Evolutionary conservation across 2,888 invertebrate genomes (phyloP), one percentile per base, ranked within the genome.

Genomic region (Capitulum mitella): DNA sequence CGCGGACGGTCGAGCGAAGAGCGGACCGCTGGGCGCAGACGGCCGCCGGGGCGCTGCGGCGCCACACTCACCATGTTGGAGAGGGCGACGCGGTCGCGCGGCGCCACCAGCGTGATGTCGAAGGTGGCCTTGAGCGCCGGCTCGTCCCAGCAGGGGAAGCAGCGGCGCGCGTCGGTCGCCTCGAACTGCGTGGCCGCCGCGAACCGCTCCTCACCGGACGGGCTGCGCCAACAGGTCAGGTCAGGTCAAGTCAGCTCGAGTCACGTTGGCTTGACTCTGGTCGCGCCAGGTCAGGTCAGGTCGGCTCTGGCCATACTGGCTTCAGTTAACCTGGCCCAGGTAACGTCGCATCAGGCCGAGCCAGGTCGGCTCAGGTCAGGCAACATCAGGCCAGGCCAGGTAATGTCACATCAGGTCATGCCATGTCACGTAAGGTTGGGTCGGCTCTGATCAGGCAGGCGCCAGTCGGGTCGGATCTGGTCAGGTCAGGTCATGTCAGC

Each of bases 71-170:
- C 87, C 97, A 97, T 98, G 86, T 98, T 98, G 40, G 97, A 97
- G 78, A 98, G 89, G 48, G 95, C 96, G 12, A 94, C 92, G 82
- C 92, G 89, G 84, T 92, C 90, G 80, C 90, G 89, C 43, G 95
- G 94, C 78, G 95, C 94, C 80, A 91, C 89, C 29, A 98, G 87
- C 0, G 91, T 90, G 81, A 98, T 92, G 85, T 96, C 93, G 87
- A 98, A 98, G 1, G 94, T 95, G 1, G 98, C 94, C 87, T 98
- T 98, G 81, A 94, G 90, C 22, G 95, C 94, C 16, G 98, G 98
- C 86, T 98, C 98, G 86, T 98, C 98, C 95, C 96, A 98, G 86
- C 97, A 98, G 5, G 98, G 98, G 84, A 98, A 98, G 84, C 96
- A 95, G 83, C 93, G 89, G 79, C 98, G 89, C 12, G 98, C 98